Conservation (phyloP, 2,888 invertebrate genomes). For the Nemurella pictetii region DNA sequence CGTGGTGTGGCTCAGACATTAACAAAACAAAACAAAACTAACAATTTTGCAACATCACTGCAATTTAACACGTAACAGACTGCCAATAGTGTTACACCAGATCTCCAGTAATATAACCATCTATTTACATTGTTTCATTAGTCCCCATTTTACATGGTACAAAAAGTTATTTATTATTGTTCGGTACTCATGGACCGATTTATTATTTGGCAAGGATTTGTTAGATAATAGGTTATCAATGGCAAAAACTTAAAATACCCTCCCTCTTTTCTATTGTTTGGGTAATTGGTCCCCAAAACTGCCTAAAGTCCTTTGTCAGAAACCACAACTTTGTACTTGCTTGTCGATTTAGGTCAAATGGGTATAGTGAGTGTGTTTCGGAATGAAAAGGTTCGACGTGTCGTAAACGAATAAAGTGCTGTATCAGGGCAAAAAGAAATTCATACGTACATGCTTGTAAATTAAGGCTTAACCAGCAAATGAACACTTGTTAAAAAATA, state of each 20-base stretch:
- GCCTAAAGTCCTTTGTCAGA: neutral
- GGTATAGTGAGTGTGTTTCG: neutral
- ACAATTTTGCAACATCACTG: neutral
- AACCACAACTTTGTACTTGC: neutral
- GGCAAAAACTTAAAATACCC: neutral
- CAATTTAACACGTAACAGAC: neutral
- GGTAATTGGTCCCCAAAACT: neutral
- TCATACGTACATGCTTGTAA: neutral
- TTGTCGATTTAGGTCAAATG: neutral
- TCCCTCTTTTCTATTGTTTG: neutral
- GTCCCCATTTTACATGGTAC: neutral
- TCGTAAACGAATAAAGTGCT: neutral
- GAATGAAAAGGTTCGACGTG: neutral
- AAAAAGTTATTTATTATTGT: neutral
- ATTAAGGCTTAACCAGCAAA: neutral
- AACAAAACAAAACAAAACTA: neutral
- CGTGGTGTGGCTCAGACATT: neutral
- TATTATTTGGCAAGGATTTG: neutral
- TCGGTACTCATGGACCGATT: neutral
- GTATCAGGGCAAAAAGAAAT: neutral
- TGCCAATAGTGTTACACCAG: constrained; percentile 10
- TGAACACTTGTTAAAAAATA: neutral
- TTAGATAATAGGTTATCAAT: neutral
- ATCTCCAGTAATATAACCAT: neutral
- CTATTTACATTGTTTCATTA: neutral